A percentile compares a stretch with the other conserved stretches of the same genome.
Conservation (phyloP, 2,113 vertebrate genomes). For the Ptyas mucosa region DNA sequence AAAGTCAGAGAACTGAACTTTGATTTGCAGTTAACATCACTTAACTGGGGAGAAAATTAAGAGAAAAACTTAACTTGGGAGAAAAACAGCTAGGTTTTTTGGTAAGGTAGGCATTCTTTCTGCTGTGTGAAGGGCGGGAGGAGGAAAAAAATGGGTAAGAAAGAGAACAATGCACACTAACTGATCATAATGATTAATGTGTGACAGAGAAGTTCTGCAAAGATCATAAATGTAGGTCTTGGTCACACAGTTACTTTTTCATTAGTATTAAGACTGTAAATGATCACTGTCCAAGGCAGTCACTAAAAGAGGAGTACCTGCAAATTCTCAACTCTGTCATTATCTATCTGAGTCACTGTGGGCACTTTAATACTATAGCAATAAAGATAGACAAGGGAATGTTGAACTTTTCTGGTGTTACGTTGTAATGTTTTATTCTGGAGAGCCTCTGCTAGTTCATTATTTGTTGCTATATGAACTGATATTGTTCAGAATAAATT, state of each 20-base stretch:
- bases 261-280: not conserved
- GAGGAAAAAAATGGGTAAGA: not conserved
- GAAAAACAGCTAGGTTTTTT: fast-evolving
- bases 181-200: not conserved
- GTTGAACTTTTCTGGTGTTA: not conserved
- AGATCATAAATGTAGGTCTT: not conserved
- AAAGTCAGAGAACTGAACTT: not conserved
- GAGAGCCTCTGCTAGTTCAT: not conserved
- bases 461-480: not conserved
- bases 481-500: not conserved
- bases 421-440: not conserved
- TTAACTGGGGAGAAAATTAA: not conserved
- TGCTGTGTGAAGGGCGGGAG: not conserved
- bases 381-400: not conserved
- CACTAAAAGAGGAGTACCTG: not conserved
- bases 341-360: not conserved
- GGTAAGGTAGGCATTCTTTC: not conserved
- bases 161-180: not conserved
- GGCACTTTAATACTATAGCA: not conserved
- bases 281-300: not conserved
- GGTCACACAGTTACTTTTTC: not conserved
- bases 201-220: not conserved
- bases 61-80: not conserved
- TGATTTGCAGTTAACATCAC: not conserved
- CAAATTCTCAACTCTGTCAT: not conserved